A percentile compares a stretch with the other conserved stretches of the same genome.
phyloP scores from a whole-genome alignment of 2,888 invertebrate genomes.

The Limnephilus lunatus region DNA sequence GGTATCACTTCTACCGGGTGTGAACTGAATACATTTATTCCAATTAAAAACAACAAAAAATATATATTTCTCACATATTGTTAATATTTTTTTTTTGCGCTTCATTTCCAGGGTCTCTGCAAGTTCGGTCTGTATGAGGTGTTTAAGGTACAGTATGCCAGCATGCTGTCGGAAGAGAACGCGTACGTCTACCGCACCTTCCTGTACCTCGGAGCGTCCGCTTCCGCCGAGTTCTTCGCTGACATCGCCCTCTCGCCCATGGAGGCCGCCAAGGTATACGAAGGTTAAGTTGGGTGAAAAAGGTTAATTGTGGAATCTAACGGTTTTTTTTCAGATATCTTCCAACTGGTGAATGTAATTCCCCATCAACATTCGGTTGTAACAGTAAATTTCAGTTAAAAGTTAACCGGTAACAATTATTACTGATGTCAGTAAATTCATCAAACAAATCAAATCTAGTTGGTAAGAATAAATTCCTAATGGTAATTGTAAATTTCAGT shows the following conservation, averaged over 20 bases:
- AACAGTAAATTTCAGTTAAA: no score
- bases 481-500: no score
- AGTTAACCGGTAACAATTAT: no score
- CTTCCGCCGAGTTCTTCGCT: constrained; percentile 99
- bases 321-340: background rate
- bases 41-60: no score
- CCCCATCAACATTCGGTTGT: no score
- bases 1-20: no score
- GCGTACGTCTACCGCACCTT: constrained; percentile 92
- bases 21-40: no score
- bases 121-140: constrained; percentile 99
- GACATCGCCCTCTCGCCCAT: constrained; percentile 97
- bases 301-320: background rate
- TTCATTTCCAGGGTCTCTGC: constrained; percentile 86
- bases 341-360: background rate
- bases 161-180: constrained; percentile 92
- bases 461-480: no score
- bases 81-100: background rate
- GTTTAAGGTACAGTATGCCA: constrained; percentile 91
- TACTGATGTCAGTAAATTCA: no score
- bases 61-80: background rate
- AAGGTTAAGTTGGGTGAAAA: background rate
- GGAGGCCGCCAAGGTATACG: constrained; percentile 93
- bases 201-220: constrained; percentile 94
- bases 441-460: no score